phyloP scores from a whole-genome alignment of 2,113 vertebrate genomes.

The Mohoua ochrocephala region DNA sequence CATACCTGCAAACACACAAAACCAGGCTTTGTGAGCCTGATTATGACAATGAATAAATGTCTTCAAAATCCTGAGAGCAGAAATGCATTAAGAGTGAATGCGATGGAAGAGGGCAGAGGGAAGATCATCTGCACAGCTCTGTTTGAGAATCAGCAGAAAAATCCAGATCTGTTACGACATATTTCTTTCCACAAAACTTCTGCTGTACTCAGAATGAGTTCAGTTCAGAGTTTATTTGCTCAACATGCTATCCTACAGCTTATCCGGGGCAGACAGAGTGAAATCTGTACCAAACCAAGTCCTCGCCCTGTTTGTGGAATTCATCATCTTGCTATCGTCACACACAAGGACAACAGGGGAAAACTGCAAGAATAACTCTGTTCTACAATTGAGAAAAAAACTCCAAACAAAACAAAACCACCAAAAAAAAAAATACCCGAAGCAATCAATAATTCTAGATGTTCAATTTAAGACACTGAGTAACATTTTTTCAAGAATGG shows the following conservation, averaged over 20 bases:
- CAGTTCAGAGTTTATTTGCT: background rate
- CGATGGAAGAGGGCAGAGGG: background rate
- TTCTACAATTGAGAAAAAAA: background rate
- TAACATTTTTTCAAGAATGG: background rate
- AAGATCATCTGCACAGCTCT: background rate
- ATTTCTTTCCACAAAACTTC: background rate
- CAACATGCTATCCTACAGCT: background rate
- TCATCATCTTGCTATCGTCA: background rate
- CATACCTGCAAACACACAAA: background rate
- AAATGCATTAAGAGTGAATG: background rate
- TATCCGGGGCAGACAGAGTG: background rate
- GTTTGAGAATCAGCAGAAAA: background rate
- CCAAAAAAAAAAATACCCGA: background rate
- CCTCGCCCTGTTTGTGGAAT: background rate
- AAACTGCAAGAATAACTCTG: background rate
- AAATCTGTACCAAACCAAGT: background rate
- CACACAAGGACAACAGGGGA: background rate
- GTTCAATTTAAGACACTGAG: background rate
- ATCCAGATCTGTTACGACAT: background rate
- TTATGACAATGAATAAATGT: background rate
- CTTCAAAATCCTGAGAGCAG: background rate
- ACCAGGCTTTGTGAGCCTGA: background rate
- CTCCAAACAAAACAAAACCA: background rate
- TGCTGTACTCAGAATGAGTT: background rate
- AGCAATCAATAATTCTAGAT: background rate